Conservation (phyloP, 1,140 invertebrate genomes). For the Stegodyphus mimosarum region DNA sequence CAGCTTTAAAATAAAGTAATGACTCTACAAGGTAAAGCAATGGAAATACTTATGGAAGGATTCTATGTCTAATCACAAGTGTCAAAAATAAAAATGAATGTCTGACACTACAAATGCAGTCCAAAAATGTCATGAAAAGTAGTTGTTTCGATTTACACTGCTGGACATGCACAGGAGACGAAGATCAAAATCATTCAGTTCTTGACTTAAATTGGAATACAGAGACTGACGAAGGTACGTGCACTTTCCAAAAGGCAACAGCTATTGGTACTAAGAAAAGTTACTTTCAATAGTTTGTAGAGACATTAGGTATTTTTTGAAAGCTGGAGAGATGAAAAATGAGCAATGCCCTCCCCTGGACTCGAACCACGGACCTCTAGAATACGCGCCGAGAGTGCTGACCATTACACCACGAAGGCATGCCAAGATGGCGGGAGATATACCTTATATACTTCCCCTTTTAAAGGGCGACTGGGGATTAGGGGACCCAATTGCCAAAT, state of each 20-base stretch:
- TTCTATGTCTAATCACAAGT: slow-evolving; percentile 20
- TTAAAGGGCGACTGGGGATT: too few species aligned
- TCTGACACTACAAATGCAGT: background rate
- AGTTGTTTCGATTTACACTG: background rate
- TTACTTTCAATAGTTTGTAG: background rate
- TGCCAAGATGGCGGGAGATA: too few species aligned
- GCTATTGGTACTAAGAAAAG: background rate
- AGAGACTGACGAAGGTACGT: background rate
- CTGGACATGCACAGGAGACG: background rate
- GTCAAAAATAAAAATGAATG: background rate
- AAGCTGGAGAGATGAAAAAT: too few species aligned
- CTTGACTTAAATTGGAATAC: slow-evolving; percentile 25
- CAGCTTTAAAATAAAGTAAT: too few species aligned
- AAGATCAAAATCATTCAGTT: background rate
- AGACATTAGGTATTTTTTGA: too few species aligned
- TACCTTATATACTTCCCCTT: too few species aligned
- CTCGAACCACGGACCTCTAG: too few species aligned
- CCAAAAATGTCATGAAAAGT: background rate
- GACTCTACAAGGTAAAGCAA: too few species aligned
- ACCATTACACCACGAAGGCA: too few species aligned
- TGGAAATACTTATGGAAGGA: background rate
- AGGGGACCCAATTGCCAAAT: too few species aligned
- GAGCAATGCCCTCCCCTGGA: too few species aligned
- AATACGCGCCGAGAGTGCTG: too few species aligned
- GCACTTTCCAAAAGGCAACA: background rate